These are phyloP conservation scores for Gyrodactylus salaris DNA, from an alignment of 1,140 invertebrate species.

Conservation along the genomic window DNA sequence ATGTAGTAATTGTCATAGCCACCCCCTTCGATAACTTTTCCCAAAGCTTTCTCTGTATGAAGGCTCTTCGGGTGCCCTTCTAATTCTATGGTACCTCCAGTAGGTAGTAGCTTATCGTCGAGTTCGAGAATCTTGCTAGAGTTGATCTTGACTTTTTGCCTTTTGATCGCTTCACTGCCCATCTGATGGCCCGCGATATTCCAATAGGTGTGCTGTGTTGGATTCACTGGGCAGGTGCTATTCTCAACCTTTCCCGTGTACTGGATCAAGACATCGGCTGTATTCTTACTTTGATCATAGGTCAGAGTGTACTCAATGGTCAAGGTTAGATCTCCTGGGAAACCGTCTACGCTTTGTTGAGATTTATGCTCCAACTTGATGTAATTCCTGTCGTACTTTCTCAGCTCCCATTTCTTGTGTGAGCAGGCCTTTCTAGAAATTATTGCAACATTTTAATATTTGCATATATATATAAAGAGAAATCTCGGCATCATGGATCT, in stretches of 20 bases:
- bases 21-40: not conserved
- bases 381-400: conserved; percentile 12
- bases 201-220: conserved; percentile 71
- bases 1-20: not conserved
- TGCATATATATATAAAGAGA: no score
- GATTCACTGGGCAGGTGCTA: conserved; percentile 39
- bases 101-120: not conserved
- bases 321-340: conserved; percentile 33
- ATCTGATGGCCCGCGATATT: conserved; percentile 47
- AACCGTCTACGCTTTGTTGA: conserved; percentile 44
- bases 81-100: not conserved
- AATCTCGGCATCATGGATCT: no score
- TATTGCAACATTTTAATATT: not conserved
- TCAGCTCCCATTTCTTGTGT: not conserved
- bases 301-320: conserved; percentile 35
- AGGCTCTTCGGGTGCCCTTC: not conserved
- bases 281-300: conserved; percentile 27
- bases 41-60: conserved; percentile 2
- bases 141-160: not conserved
- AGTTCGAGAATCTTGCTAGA: not conserved
- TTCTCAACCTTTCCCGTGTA: not conserved
- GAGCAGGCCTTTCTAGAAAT: not conserved
- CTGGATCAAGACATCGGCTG: not conserved
- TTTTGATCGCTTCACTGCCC: conserved; percentile 6
- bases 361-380: conserved; percentile 35